A percentile compares a stretch with the other conserved stretches of the same genome.
Conservation (phyloP, 2,797 vertebrate genomes). For the Salmo trutta region DNA sequence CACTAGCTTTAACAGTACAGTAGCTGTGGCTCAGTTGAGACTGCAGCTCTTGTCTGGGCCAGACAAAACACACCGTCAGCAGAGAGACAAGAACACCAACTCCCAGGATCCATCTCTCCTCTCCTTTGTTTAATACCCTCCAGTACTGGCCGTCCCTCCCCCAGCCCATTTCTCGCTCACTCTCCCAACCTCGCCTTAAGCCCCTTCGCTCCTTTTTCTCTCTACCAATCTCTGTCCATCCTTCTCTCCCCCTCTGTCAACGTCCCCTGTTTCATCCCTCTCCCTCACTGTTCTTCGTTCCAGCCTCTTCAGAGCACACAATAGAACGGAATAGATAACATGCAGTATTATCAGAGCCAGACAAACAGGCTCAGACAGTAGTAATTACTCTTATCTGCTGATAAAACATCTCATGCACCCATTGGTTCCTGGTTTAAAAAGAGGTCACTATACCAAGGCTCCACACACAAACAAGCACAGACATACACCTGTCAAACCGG, state of each 20-base stretch:
- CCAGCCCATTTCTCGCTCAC: background rate
- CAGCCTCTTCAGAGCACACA: background rate
- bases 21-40: constrained; percentile 32
- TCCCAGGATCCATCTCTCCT: constrained; percentile 11
- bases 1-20: background rate
- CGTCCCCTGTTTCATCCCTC: background rate
- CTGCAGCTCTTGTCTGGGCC: constrained; percentile 31
- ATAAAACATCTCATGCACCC: background rate
- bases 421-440: background rate
- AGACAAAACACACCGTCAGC: constrained; percentile 31
- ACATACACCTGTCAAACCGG: constrained; percentile 56
- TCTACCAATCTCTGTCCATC: background rate
- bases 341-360: background rate
- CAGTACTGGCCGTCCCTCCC: background rate
- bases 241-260: background rate
- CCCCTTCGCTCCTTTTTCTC: background rate
- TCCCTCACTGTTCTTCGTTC: background rate
- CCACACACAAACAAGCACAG: constrained; percentile 5
- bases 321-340: background rate
- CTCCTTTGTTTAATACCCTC: background rate
- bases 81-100: constrained; percentile 33
- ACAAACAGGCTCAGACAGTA: background rate
- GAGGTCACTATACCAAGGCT: background rate
- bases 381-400: background rate
- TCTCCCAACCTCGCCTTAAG: background rate